Percentiles rank a stretch among this genome's conserved stretches.
These are phyloP conservation scores for Dermatemys mawii DNA, from an alignment of 2,113 vertebrate genomes.

Conservation along the genomic window DNA sequence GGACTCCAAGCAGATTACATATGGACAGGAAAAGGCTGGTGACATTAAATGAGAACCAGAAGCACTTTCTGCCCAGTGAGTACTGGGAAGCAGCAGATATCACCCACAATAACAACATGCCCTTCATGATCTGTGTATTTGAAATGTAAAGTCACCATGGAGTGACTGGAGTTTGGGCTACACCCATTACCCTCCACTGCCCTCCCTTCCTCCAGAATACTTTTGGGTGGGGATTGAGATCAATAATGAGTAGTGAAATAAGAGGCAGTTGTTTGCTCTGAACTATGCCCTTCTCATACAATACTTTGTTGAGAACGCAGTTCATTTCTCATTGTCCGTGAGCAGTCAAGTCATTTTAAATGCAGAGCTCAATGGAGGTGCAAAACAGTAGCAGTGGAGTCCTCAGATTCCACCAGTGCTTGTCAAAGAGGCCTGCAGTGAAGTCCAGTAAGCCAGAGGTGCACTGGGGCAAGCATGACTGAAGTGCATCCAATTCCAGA, in stretches of 20 bases:
- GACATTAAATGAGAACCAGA: neutral
- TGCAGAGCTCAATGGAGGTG: neutral
- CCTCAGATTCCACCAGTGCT: fast-evolving
- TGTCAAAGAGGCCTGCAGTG: fast-evolving
- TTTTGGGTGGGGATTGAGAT: neutral
- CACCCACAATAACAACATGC: neutral
- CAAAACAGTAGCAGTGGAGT: neutral
- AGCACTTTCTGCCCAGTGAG: neutral
- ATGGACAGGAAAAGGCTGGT: neutral
- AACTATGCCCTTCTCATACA: neutral
- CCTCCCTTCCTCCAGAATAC: neutral
- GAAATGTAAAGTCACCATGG: neutral
- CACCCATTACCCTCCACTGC: neutral
- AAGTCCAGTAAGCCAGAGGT: neutral
- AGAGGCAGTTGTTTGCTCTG: neutral
- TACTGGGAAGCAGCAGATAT: neutral
- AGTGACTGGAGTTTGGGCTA: neutral
- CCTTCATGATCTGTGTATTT: neutral
- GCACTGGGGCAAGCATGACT: neutral
- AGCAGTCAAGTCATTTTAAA: neutral
- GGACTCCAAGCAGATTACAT: neutral
- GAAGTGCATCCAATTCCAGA: neutral
- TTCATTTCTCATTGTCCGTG: neutral
- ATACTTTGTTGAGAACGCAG: neutral
- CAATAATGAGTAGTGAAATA: neutral